phyloP scores from a whole-genome alignment of 2,113 vertebrate genomes.

The Salvelinus fontinalis region DNA sequence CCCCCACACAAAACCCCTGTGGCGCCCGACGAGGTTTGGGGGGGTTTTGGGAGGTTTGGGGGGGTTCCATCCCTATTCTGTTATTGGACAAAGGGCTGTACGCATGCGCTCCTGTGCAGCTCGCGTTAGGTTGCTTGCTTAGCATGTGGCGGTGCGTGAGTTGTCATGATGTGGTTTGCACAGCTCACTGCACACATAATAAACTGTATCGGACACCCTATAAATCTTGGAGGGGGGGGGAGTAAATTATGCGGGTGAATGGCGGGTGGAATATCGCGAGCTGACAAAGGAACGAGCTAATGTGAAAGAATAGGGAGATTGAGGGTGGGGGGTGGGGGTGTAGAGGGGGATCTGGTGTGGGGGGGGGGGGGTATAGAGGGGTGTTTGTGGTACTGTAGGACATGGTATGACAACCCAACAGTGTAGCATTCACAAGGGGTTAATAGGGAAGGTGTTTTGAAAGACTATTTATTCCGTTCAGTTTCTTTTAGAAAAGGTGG shows the following conservation, averaged over 20 bases:
- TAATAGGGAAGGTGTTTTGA: slow-evolving; percentile 36
- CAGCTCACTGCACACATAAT: slow-evolving; percentile 73
- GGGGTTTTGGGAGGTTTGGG: not conserved
- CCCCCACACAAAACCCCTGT: not conserved
- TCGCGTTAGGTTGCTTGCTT: not conserved
- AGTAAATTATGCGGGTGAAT: slow-evolving; percentile 48
- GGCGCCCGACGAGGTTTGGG: not conserved
- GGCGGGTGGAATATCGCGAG: slow-evolving; percentile 47
- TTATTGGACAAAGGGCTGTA: slow-evolving; percentile 34
- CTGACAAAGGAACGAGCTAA: slow-evolving; percentile 26
- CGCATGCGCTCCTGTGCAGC: not conserved
- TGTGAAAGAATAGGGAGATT: slow-evolving; percentile 16
- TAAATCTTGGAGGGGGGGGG: slow-evolving; percentile 62
- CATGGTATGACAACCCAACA: not conserved
- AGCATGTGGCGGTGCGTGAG: slow-evolving; percentile 55
- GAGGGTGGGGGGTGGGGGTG: slow-evolving; percentile 1
- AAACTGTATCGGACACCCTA: slow-evolving; percentile 69
- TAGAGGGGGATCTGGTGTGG: slow-evolving; percentile 40
- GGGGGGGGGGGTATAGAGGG: not conserved
- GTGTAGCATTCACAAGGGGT: slow-evolving; percentile 48
- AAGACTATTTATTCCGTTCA: slow-evolving; percentile 43
- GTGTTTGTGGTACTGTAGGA: not conserved
- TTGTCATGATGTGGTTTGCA: slow-evolving; percentile 74
- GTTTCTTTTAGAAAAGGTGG: slow-evolving; percentile 72
- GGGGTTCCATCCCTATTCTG: not conserved